A percentile compares a stretch with the other conserved stretches of the same genome.
These are phyloP conservation scores for Pyrocoelia pectoralis DNA, from an alignment of 2,888 invertebrate genomes.

Conservation along the genomic window DNA sequence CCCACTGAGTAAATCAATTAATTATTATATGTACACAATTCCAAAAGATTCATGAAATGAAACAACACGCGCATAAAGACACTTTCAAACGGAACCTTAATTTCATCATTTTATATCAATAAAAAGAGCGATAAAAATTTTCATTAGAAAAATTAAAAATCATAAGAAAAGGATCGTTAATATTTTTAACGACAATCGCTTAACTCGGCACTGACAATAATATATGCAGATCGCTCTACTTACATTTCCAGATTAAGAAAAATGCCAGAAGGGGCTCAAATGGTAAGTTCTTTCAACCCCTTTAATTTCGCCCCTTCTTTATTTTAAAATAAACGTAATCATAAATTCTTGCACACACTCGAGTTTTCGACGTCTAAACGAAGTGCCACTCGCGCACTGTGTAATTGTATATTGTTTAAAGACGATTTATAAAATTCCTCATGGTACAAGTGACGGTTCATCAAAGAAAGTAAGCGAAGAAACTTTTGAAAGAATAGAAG, in stretches of 20 bases:
- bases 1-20: conserved; percentile 36
- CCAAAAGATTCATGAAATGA: not conserved
- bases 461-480: conserved; percentile 28
- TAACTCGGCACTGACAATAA: conserved; percentile 60
- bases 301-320: conserved; percentile 50
- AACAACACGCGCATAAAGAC: not conserved
- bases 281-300: conserved; percentile 38
- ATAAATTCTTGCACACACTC: conserved; percentile 56
- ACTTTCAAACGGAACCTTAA: not conserved
- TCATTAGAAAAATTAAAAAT: conserved; percentile 43
- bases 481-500: conserved; percentile 44
- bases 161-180: conserved; percentile 43
- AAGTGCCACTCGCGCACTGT: conserved; percentile 46
- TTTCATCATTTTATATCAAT: not conserved
- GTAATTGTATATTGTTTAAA: too few relatives aligned
- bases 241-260: conserved; percentile 41
- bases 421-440: not conserved
- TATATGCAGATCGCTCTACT: conserved; percentile 57
- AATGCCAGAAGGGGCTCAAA: conserved; percentile 47
- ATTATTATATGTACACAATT: conserved; percentile 20
- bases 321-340: conserved; percentile 55
- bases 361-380: conserved; percentile 55
- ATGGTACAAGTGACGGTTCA: conserved; percentile 39
- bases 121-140: not conserved
- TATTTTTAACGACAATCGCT: conserved; percentile 62